Evolutionary conservation across 1,140 invertebrate species (phyloP), one percentile per base, ranked within the genome.

Genomic region (Notospermus geniculatus): DNA sequence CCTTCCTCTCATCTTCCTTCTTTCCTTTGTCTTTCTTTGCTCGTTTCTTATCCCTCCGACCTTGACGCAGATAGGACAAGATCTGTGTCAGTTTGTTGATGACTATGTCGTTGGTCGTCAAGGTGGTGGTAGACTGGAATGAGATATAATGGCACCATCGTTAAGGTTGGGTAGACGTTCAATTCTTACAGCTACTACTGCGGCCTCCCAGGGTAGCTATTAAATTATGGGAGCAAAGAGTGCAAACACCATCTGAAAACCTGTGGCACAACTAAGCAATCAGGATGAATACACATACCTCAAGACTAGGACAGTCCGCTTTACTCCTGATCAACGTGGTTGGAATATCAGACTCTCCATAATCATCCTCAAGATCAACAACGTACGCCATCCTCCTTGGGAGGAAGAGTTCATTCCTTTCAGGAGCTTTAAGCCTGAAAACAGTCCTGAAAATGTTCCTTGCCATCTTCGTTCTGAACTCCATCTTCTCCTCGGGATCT

Each of bases 41-140:
- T 65, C 83, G 85, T 64, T 81, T 81, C 23, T 65, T 72, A 39
- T 79, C 79, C 19, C 78, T 59, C 29, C 77, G 65, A 45, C 78
- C 80, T 62, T 80, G 77, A 39, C 96, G 83, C 13, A 99, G 80
- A 71, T 99, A 98, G 0, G 93, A 94, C 30, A 99, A 83, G 76
- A 99, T 98, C 81, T 99, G 95, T 0, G 94, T 93, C 7, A 99
- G 78, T 80, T 99, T 99, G 76, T 98, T 96, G 56, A 99, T 93
- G 0, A 98, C 93, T 63, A 87, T 95, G 70, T 97, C 94, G 77
- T 97, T 96, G 17, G 93, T 96, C 4, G 91, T 93, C 11, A 95
- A 79, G 0, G 92, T 91, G 0, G 91, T 88, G 28, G 89, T 85
- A 70, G 88, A 79, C 85, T 93, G 86, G 23, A 87, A 68, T 27